Conservation (phyloP, 2,797 vertebrate genomes). For the Artibeus lituratus region DNA sequence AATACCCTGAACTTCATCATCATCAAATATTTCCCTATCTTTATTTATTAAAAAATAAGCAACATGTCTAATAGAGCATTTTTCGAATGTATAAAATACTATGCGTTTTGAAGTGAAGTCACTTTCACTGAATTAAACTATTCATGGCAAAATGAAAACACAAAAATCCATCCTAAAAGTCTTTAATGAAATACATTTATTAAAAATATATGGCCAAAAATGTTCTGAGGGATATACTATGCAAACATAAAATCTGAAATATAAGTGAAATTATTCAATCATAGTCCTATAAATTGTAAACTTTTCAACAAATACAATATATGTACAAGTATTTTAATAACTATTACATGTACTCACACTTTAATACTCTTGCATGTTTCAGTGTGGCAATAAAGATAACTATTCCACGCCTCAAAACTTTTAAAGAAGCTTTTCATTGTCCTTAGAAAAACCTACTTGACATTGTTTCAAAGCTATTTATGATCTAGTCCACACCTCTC, state of each 20-base stretch:
- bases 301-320: background rate
- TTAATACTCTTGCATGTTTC: background rate
- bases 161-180: background rate
- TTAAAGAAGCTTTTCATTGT: background rate
- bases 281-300: background rate
- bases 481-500: background rate
- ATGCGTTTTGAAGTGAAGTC: background rate
- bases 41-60: constrained; percentile 41
- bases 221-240: background rate
- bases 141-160: background rate
- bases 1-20: constrained; percentile 31
- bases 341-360: background rate
- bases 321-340: background rate
- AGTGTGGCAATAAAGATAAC: background rate
- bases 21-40: background rate
- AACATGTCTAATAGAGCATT: constrained; percentile 4
- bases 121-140: constrained; percentile 15
- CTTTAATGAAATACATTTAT: constrained; percentile 30
- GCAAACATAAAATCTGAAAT: background rate
- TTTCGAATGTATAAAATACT: constrained; percentile 18
- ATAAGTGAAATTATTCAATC: background rate
- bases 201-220: background rate
- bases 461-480: background rate
- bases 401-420: background rate
- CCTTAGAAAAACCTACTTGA: background rate